Percentiles rank a stretch among this genome's conserved stretches.
phyloP scores from a whole-genome alignment of 2,888 invertebrate genomes.

The Drosophila tripunctata region DNA sequence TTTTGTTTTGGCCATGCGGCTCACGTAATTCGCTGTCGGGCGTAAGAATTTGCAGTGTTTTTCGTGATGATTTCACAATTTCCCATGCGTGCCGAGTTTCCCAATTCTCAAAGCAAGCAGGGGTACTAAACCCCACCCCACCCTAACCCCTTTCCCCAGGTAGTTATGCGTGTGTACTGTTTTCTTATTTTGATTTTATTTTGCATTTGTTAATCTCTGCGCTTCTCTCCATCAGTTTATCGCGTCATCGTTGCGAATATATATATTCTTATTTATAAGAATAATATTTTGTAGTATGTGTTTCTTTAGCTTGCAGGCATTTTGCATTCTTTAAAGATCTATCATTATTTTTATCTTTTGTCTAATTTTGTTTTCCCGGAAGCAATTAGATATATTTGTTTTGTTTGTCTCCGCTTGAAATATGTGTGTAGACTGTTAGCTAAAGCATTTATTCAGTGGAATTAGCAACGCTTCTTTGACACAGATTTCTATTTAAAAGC shows the following conservation, averaged over 20 bases:
- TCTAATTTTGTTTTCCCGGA: conserved; percentile 54
- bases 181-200: conserved; percentile 50
- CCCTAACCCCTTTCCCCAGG: neutral
- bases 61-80: conserved; percentile 71
- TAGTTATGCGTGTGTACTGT: neutral
- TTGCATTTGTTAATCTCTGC: conserved; percentile 62
- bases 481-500: conserved; percentile 16
- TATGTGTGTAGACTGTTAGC: conserved; percentile 12
- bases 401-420: conserved; percentile 2
- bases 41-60: conserved; percentile 68
- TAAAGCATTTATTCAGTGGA: conserved; percentile 37
- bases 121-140: neutral
- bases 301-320: neutral
- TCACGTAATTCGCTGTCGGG: conserved; percentile 65
- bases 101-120: neutral
- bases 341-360: conserved; percentile 22
- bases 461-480: conserved; percentile 15
- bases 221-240: conserved; percentile 42
- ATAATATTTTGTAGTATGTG: conserved; percentile 23
- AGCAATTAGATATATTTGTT: conserved; percentile 58
- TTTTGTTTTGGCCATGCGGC: conserved; percentile 59
- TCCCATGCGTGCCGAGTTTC: conserved; percentile 52
- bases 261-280: conserved; percentile 11
- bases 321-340: conserved; percentile 3
- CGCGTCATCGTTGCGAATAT: conserved; percentile 56